These are phyloP conservation scores for Natator depressus DNA, from an alignment of 2,113 vertebrate genomes.

Conservation along the genomic window DNA sequence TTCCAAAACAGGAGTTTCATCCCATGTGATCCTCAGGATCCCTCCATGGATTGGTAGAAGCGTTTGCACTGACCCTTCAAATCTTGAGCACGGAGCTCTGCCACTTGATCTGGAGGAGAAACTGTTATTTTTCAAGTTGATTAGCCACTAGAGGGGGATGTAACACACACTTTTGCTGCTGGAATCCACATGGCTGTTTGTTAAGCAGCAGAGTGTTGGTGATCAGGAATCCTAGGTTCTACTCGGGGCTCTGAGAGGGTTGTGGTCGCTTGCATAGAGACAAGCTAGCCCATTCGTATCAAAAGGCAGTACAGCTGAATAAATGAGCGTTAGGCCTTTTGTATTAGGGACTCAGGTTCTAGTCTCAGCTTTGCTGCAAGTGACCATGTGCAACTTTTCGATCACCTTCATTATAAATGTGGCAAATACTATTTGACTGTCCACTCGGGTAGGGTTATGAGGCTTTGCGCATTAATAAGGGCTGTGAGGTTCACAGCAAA, in stretches of 20 bases:
- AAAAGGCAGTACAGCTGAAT: not conserved
- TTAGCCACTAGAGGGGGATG: not conserved
- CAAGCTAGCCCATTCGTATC: not conserved
- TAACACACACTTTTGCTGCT: not conserved
- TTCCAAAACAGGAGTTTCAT: not conserved
- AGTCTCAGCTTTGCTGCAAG: conserved; percentile 8
- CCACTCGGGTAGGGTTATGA: not conserved
- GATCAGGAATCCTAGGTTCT: not conserved
- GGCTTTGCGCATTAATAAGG: not conserved
- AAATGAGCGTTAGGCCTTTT: not conserved
- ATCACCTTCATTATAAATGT: not conserved
- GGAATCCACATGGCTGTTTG: not conserved
- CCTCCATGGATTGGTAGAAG: not conserved
- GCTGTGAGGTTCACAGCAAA: not conserved
- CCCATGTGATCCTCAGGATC: not conserved
- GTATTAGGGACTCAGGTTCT: not conserved
- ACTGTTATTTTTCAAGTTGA: not conserved
- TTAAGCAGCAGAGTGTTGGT: not conserved
- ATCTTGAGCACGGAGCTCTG: not conserved
- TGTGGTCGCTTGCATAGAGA: not conserved
- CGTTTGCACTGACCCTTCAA: not conserved
- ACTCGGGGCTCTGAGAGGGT: not conserved
- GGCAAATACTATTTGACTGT: not conserved
- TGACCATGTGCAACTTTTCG: not conserved
- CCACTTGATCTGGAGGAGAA: rapidly evolving